Evolutionary conservation across 1,140 invertebrate species (phyloP), one percentile per base, ranked within the genome.

Genomic region (Papilio glaucus): DNA sequence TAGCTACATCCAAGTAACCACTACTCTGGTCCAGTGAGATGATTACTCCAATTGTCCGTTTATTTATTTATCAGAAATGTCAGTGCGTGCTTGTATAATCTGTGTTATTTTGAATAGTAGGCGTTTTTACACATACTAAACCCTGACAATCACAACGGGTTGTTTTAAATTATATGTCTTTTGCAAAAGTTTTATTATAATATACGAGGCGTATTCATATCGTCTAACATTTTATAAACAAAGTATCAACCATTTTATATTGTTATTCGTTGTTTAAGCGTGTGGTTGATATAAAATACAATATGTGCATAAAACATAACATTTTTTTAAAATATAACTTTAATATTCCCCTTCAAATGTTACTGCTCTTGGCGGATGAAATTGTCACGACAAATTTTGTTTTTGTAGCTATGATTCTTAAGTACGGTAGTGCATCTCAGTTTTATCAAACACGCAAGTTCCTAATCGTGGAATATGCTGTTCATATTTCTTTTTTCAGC

Each of bases 21-120:
- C 18, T 8, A 49, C 1, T 9, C 10, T 4, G 9, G 42, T 57
- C 49, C 49, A 57, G 3, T 24, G 49, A 57, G 2, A 26, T 57
- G 9, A 57, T 57, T 57, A 57, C 49, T 57, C 5, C 9, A 57
- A 57, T 57, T 57, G 49, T 57, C 49, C 21, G 18, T 33, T 33
- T 33, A n/a, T 24, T 49, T 49, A 18, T n/a, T 21, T 49, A 15
- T 49, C 7, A 24, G 21, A 49, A 6, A 21, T 49, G 45, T 45
- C 45, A 21, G 45, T 49, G 21, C 6, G 15, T 21, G n/a, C 0
- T 9, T 45, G n/a, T 42, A 42, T 42, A 42, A n/a, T 45, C 7
- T 45, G 18, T 15, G 18, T 21, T 49, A 49, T 18, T 49, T 49
- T 49, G 15, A 21, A 49, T 49, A 49, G 18, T 49, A 9, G 18